These are phyloP conservation scores for Mormyrus proboscirostris DNA, from an alignment of 2,797 vertebrate species.

Conservation along the genomic window DNA sequence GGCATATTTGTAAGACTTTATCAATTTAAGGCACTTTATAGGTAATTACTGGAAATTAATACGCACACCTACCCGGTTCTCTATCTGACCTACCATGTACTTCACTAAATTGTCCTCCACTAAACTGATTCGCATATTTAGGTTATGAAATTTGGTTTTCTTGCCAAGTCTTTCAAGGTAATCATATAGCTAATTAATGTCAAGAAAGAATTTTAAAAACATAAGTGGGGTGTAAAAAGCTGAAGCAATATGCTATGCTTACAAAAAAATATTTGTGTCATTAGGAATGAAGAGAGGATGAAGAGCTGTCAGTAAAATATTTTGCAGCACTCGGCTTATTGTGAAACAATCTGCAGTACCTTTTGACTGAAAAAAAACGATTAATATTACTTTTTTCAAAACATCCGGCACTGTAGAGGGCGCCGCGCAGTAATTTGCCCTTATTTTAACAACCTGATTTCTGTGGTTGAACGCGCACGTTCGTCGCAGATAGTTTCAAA, in stretches of 20 bases:
- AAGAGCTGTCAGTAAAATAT: not conserved
- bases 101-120: not conserved
- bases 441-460: not conserved
- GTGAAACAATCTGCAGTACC: not conserved
- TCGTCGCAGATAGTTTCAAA: constrained; percentile 4
- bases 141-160: not conserved
- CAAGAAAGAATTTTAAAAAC: not conserved
- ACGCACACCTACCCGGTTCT: not conserved
- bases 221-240: not conserved
- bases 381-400: not conserved
- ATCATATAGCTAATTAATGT: not conserved
- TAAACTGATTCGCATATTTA: not conserved
- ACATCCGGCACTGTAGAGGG: constrained; percentile 6
- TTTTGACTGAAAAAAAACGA: not conserved
- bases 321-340: not conserved
- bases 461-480: not conserved
- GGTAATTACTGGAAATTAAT: too few species aligned
- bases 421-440: not conserved
- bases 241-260: not conserved
- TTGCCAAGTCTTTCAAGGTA: not conserved
- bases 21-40: too few species aligned
- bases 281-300: not conserved
- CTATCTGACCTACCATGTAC: not conserved
- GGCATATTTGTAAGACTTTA: too few species aligned
- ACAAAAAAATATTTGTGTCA: not conserved